phyloP scores from a whole-genome alignment of 2,113 vertebrate genomes.

The Sminthopsis crassicaudata region DNA sequence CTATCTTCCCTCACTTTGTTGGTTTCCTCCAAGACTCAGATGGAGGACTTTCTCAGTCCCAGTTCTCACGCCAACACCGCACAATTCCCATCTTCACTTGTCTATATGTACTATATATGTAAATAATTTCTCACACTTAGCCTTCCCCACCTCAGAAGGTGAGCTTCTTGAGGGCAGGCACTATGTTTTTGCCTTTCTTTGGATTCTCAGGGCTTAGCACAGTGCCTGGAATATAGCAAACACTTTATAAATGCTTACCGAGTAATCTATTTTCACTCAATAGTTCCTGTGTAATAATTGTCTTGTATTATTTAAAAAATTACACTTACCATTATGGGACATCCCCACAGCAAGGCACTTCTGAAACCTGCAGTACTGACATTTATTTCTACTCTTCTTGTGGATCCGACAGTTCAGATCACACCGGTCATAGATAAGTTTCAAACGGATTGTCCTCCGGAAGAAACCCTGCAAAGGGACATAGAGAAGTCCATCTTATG shows the following conservation, averaged over 20 bases:
- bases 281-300: neutral
- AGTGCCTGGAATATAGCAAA: neutral
- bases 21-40: neutral
- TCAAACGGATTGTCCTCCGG: conserved; percentile 96
- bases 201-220: neutral
- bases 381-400: conserved; percentile 99
- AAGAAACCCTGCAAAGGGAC: conserved; percentile 92
- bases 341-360: conserved; percentile 99
- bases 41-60: neutral
- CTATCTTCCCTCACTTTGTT: neutral
- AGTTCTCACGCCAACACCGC: no score
- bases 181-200: neutral
- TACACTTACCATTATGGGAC: conserved; percentile 92
- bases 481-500: neutral
- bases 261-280: neutral
- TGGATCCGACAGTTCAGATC: conserved; percentile 98
- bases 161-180: neutral
- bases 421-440: conserved; percentile 96
- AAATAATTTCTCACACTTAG: neutral
- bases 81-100: neutral
- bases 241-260: neutral
- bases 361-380: conserved; percentile 99
- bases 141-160: neutral
- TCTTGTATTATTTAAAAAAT: neutral
- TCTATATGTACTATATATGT: neutral